Percentiles rank a stretch among this genome's conserved stretches.
Evolutionary conservation across 2,797 vertebrate species (phyloP).

Genomic region (Setipinna tenuifilis): DNA sequence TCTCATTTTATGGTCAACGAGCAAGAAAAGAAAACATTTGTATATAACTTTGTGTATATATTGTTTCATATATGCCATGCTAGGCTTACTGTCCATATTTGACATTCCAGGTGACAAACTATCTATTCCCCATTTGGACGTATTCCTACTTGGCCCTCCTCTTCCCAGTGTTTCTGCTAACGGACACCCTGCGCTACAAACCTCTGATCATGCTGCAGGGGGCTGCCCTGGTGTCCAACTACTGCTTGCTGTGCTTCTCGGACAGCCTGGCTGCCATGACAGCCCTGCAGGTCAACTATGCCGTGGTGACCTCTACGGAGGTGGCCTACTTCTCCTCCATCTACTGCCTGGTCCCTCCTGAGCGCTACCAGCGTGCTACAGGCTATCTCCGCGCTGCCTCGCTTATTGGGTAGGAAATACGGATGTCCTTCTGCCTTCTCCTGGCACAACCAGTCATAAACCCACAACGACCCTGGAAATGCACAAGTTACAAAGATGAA

Average conservation of each 20-base stretch:
- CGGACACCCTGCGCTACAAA: slow-evolving; percentile 75
- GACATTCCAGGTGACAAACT: slow-evolving; percentile 71
- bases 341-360: slow-evolving; percentile 73
- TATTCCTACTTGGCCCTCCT: slow-evolving; percentile 77
- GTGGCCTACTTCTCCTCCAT: slow-evolving; percentile 80
- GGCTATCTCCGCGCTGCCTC: slow-evolving; percentile 74
- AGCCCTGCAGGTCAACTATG: slow-evolving; percentile 71
- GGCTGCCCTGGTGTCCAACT: slow-evolving; percentile 70
- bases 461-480: background rate
- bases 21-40: too few species aligned
- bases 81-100: background rate
- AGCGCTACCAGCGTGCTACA: slow-evolving; percentile 74
- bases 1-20: too few species aligned
- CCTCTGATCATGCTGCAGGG: slow-evolving; percentile 73
- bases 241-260: slow-evolving; percentile 71
- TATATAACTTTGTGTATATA: too few species aligned
- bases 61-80: too few species aligned
- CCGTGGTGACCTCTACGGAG: slow-evolving; percentile 73
- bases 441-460: background rate
- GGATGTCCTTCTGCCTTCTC: background rate
- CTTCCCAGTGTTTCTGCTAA: slow-evolving; percentile 74
- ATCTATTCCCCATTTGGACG: slow-evolving; percentile 78
- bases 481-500: background rate
- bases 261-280: slow-evolving; percentile 67
- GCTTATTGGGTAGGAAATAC: slow-evolving; percentile 58